These are phyloP conservation scores for Eubasilissa regina DNA, from an alignment of 1,140 invertebrate genomes.

Conservation along the genomic window DNA sequence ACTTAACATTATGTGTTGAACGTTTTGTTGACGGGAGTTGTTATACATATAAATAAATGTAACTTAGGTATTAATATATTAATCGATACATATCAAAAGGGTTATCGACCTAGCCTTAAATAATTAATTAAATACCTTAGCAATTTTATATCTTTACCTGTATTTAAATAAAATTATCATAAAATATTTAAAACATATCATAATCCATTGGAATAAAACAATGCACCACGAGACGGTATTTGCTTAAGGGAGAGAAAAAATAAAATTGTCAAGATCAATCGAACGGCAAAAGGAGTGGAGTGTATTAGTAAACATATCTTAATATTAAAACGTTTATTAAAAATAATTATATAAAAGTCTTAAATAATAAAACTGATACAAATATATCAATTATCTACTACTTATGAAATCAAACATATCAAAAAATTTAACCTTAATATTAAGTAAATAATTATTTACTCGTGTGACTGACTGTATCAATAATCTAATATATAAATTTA, in stretches of 20 bases:
- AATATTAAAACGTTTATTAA: background rate
- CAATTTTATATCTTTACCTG: too few species aligned
- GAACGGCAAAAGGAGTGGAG: conserved; percentile 52
- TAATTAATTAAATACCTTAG: conserved; percentile 4
- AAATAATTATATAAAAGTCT: background rate
- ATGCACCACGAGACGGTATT: too few species aligned
- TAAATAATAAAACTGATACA: conserved; percentile 7
- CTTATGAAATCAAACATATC: conserved; percentile 42
- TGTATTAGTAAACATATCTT: conserved; percentile 31
- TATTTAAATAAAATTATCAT: too few species aligned
- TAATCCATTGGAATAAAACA: too few species aligned
- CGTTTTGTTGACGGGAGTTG: conserved; percentile 1
- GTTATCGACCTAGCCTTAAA: conserved; percentile 49
- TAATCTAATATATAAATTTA: conserved; percentile 3
- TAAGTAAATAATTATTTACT: background rate
- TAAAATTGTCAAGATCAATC: conserved; percentile 9
- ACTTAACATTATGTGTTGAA: background rate
- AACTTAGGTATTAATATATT: conserved; percentile 14
- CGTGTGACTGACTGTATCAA: too few species aligned
- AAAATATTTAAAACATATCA: too few species aligned
- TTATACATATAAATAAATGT: conserved; percentile 26
- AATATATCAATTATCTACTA: conserved; percentile 8
- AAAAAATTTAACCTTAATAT: conserved; percentile 37
- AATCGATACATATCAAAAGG: conserved; percentile 55
- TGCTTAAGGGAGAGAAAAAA: background rate